Evolutionary conservation across 2,113 vertebrate genomes (phyloP).

Genomic region (Propithecus coquereli): DNA sequence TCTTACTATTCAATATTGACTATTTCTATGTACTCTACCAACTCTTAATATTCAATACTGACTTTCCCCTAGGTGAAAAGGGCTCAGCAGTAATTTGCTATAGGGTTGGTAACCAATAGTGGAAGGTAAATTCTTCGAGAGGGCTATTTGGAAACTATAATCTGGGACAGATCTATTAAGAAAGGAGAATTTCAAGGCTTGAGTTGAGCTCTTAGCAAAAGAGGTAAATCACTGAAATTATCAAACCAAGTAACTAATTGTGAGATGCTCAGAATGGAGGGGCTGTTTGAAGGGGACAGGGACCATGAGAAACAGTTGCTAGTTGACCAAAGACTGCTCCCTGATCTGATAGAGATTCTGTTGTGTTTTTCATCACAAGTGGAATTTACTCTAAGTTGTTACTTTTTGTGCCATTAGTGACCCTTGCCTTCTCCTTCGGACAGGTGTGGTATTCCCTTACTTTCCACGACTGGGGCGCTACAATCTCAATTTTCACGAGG

Average conservation of each 20-base stretch:
- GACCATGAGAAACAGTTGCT: neutral
- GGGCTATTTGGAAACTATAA: neutral
- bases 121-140: neutral
- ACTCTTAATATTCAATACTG: neutral
- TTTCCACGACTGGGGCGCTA: conserved; percentile 89
- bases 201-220: neutral
- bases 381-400: neutral
- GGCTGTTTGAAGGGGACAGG: neutral
- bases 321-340: neutral
- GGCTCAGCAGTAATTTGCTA: neutral
- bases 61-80: neutral
- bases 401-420: neutral
- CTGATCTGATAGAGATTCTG: neutral
- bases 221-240: neutral
- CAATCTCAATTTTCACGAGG: conserved; percentile 90
- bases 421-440: neutral
- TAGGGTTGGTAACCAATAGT: neutral
- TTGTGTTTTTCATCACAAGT: neutral
- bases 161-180: neutral
- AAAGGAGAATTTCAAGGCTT: neutral
- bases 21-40: neutral
- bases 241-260: neutral
- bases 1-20: neutral
- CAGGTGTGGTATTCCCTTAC: conserved; percentile 96
- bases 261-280: neutral